These are phyloP conservation scores for Paguma larvata DNA, from an alignment of 2,797 vertebrate genomes.

Conservation along the genomic window DNA sequence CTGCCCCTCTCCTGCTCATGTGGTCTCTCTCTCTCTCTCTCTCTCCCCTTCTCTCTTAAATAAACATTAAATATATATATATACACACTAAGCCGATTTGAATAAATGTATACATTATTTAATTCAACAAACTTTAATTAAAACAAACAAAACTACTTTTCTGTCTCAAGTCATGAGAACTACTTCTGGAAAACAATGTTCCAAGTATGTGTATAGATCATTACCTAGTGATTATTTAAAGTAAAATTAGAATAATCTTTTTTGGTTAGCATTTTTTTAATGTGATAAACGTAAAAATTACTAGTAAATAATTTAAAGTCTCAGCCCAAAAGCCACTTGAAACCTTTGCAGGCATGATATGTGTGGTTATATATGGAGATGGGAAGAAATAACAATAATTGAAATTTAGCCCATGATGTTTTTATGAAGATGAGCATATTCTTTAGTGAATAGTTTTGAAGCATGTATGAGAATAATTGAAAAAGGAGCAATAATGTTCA, in stretches of 20 bases:
- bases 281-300: slow-evolving; percentile 48
- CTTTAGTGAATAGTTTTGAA: not conserved
- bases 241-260: slow-evolving; percentile 47
- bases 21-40: too few relatives aligned
- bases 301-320: slow-evolving; percentile 30
- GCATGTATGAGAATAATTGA: slow-evolving; percentile 15
- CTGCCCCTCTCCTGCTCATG: too few relatives aligned
- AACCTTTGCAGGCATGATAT: slow-evolving; percentile 38
- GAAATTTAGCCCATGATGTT: slow-evolving; percentile 37
- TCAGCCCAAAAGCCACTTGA: not conserved
- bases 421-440: slow-evolving; percentile 30
- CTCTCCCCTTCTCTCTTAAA: too few relatives aligned
- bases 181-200: slow-evolving; percentile 45
- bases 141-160: not conserved
- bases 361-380: slow-evolving; percentile 5
- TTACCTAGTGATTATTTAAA: slow-evolving; percentile 40
- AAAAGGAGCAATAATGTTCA: not conserved
- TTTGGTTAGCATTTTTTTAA: slow-evolving; percentile 49
- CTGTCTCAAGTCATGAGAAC: not conserved
- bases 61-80: not conserved
- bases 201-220: not conserved
- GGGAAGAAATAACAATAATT: slow-evolving; percentile 51
- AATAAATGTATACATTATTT: not conserved
- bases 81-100: not conserved
- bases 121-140: not conserved